Evolutionary conservation across 1,140 invertebrate species (phyloP), one percentile per base, ranked within the genome.

Genomic region (Frieseomelitta varia): DNA sequence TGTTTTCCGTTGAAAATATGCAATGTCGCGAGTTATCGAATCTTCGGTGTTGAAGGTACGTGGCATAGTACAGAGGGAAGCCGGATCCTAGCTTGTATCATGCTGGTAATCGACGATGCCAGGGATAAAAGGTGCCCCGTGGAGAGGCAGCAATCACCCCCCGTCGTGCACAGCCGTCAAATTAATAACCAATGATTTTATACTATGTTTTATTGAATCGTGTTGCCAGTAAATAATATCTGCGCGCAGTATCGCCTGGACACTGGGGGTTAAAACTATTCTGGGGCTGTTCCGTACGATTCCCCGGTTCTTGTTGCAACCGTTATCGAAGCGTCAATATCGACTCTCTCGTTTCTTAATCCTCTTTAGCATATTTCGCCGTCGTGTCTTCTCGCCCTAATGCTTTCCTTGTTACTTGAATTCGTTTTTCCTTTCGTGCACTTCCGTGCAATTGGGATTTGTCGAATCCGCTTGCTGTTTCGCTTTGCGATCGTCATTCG

Each of bases 131-230:
- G 89, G 84, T 85, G 79, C 82, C 91, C 91, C 82, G 90, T 79
- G 88, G 93, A 81, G 91, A 91, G 87, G 53, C 88, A 86, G 91
- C 90, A 91, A 93, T 92, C 88, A 88, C 91, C 93, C 90, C 92
- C 93, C 85, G 92, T 85, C 85, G 93, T 67, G 91, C 80, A 72
- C 88, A 86, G 90, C 91, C 92, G 91, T 94, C 92, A 94, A 95
- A 95, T 95, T 94, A 95, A 95, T 94, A 94, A 94, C 90, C 92
- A 91, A 94, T 95, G 94, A 95, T 94, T 94, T 94, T 92, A 93
- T 93, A 93, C 88, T 93, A 93, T 91, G 91, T 86, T 91, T 93
- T 91, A 93, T 93, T 93, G 91, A 94, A 93, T 93, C 92, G 91
- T 91, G 91, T 91, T 88, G 90, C 69, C 86, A 86, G 87, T 91